Conservation (phyloP, 2,113 vertebrate species). For the Heteronetta atricapilla region DNA sequence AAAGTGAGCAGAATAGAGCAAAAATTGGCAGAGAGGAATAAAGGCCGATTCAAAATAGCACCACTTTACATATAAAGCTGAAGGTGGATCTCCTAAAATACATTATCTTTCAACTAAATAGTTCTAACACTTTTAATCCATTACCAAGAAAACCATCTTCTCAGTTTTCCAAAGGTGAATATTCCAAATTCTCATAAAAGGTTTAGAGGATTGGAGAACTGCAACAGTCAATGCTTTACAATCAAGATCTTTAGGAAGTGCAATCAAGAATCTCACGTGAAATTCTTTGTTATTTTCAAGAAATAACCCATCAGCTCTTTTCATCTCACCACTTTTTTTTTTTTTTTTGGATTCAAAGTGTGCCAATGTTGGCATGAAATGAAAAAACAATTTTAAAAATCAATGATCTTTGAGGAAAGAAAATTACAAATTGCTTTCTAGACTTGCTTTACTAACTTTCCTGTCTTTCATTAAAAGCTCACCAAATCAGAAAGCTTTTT, state of each 20-base stretch:
- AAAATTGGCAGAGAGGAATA: background rate
- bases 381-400: background rate
- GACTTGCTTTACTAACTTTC: background rate
- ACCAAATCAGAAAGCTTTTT: background rate
- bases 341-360: background rate
- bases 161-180: background rate
- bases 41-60: background rate
- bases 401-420: background rate
- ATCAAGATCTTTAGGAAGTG: background rate
- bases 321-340: background rate
- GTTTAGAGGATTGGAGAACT: background rate
- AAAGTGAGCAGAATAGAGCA: background rate
- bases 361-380: background rate
- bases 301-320: background rate
- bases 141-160: background rate
- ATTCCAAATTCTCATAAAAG: background rate
- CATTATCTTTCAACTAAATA: background rate
- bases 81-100: background rate
- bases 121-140: background rate
- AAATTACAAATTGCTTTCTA: background rate
- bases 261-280: background rate
- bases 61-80: background rate
- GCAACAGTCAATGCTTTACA: background rate
- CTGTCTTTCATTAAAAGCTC: background rate
- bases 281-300: background rate